Evolutionary conservation across 1,140 invertebrate species (phyloP), one percentile per base, ranked within the genome.

Genomic region (Leptinotarsa undecemlineata): DNA sequence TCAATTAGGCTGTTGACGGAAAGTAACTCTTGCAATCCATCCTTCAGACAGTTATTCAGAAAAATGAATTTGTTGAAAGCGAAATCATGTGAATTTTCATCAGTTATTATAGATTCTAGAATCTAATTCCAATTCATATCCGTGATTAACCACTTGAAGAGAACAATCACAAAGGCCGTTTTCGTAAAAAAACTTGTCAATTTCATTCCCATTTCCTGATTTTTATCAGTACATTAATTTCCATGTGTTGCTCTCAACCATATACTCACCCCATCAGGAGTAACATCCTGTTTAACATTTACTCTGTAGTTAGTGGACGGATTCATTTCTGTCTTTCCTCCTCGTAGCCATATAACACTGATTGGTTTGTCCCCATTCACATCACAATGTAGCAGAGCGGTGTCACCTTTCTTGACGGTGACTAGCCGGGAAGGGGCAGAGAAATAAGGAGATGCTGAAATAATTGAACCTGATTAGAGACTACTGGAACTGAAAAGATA

Each of bases 331-430:
- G 87, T 88, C 83, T 91, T 92, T 71, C 90, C 90, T 42, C 90
- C 88, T 78, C 90, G 88, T 75, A 91, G 85, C 94, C 94, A 95
- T 63, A 90, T 89, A 15, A 95, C 90, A 74, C 89, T 93, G 66
- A 96, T 90, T 63, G 94, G 94, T 81, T 92, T 92, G 84, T 96
- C 94, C 3, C 95, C 95, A 79, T 92, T 91, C 4, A 95, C 93
- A 80, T 93, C 90, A 82, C 94, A 96, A 69, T 91, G 89, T 64
- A 96, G 84, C 61, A 89, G 87, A 2, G 92, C 92, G 0, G 90
- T 91, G 81, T 93, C 92, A 4, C 90, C 90, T 82, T 92, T 92
- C 82, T 92, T 92, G 2, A 92, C 91, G 15, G 90, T 92, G 3
- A 93, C 89, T 17, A 90, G 87, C 62, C 90, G 85, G 14, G 91